Conservation (phyloP, 2,888 invertebrate species). For the Trichogramma dendrolimi region DNA sequence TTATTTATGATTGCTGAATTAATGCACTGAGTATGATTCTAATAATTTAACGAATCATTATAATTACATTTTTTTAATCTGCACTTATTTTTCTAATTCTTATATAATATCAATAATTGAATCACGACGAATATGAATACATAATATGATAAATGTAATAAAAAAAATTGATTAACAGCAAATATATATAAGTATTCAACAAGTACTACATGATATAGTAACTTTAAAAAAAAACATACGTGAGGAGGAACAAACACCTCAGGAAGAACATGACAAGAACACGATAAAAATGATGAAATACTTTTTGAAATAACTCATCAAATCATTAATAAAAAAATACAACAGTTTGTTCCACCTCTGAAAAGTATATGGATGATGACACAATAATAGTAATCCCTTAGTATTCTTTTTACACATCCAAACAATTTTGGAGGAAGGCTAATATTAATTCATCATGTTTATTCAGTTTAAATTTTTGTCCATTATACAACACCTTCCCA, state of each 20-base stretch:
- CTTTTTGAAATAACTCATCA: conserved; percentile 12
- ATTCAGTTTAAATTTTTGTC: no score
- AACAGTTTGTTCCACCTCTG: conserved; percentile 16
- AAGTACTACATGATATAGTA: conserved; percentile 45
- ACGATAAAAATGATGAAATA: not conserved
- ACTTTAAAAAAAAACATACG: conserved; percentile 35
- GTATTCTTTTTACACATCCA: conserved; percentile 1
- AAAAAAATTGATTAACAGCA: conserved; percentile 43
- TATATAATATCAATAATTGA: conserved; percentile 16
- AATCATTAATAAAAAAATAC: conserved; percentile 23
- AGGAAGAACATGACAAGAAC: not conserved
- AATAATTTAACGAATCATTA: conserved; percentile 12
- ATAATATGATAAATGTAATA: conserved; percentile 20
- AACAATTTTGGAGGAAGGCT: conserved; percentile 14
- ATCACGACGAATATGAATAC: conserved; percentile 17
- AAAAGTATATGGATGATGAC: conserved; percentile 8
- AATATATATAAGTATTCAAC: conserved; percentile 49
- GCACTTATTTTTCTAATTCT: conserved; percentile 8
- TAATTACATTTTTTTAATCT: conserved; percentile 13
- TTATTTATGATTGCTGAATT: conserved; percentile 19
- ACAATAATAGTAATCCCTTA: conserved; percentile 15
- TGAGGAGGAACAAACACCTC: conserved; percentile 16
- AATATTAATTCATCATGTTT: not conserved
- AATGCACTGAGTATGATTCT: conserved; percentile 15
- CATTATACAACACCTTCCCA: no score